Conservation (phyloP, 2,888 invertebrate species). For the Leptinotarsa rubiginosa region DNA sequence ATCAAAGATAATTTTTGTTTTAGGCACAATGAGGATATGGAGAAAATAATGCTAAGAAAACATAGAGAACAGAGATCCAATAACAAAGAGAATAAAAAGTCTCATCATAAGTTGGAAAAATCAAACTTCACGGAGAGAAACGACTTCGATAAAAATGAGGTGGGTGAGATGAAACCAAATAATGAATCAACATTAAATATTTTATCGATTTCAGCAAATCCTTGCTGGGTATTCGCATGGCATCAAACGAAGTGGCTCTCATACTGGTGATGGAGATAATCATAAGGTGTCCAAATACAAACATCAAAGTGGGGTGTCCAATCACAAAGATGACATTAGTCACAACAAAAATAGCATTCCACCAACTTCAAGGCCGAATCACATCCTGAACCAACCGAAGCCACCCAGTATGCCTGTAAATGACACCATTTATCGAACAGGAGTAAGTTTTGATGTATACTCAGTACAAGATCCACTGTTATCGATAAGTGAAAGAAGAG, state of each 20-base stretch:
- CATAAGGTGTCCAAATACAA: constrained; percentile 71
- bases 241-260: constrained; percentile 73
- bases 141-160: constrained; percentile 52
- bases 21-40: constrained; percentile 87
- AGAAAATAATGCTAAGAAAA: constrained; percentile 79
- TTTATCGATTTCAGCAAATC: constrained; percentile 30
- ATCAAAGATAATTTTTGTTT: constrained; percentile 32
- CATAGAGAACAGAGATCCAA: constrained; percentile 74
- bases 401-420: constrained; percentile 27
- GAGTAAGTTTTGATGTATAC: constrained; percentile 48
- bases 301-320: constrained; percentile 58
- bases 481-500: too few species aligned
- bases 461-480: not conserved
- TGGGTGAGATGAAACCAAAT: constrained; percentile 25
- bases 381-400: constrained; percentile 37
- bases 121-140: constrained; percentile 43
- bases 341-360: constrained; percentile 23
- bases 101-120: constrained; percentile 54
- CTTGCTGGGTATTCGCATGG: constrained; percentile 65
- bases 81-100: constrained; percentile 64
- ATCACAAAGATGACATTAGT: constrained; percentile 42
- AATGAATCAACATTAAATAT: too few species aligned
- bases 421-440: constrained; percentile 50
- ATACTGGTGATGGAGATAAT: constrained; percentile 73
- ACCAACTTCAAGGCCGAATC: constrained; percentile 33